A percentile compares a stretch with the other conserved stretches of the same genome.
Conservation (phyloP, 53 echinoderm and acorn worm genomes). For the Antedon mediterranea region DNA sequence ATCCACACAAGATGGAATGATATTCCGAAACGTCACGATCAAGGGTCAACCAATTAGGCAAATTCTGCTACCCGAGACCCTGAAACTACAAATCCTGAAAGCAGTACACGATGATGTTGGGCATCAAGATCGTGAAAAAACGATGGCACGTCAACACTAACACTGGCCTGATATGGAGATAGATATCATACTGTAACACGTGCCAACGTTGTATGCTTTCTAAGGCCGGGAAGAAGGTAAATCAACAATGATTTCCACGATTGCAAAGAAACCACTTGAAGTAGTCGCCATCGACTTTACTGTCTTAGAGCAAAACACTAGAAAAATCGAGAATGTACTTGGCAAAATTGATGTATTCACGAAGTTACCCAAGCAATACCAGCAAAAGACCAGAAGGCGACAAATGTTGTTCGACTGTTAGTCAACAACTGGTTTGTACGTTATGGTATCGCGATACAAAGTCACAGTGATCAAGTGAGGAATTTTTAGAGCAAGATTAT, state of each 20-base stretch:
- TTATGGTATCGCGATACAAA: constrained; percentile 1
- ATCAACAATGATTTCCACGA: too few species aligned
- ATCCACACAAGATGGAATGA: not conserved
- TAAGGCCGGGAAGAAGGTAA: too few species aligned
- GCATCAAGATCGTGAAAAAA: not conserved
- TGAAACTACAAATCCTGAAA: not conserved
- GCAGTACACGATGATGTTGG: not conserved
- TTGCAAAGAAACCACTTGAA: too few species aligned
- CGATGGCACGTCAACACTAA: too few species aligned
- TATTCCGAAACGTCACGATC: not conserved
- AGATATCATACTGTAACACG: too few species aligned
- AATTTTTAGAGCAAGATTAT: constrained; percentile 10
- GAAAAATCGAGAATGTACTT: too few species aligned
- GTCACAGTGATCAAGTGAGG: constrained; percentile 6
- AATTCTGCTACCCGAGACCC: not conserved
- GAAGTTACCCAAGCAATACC: constrained; percentile 10
- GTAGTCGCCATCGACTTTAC: too few species aligned
- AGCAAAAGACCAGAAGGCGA: constrained; percentile 5
- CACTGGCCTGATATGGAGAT: too few species aligned
- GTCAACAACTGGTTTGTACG: constrained; percentile 8
- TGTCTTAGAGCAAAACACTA: too few species aligned
- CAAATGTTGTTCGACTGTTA: not conserved
- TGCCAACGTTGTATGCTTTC: too few species aligned
- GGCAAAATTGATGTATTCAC: too few species aligned
- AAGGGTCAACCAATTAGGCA: not conserved